These are phyloP conservation scores for Chaetogeoica ovagalla DNA, from an alignment of 2,888 invertebrate genomes.

Conservation along the genomic window DNA sequence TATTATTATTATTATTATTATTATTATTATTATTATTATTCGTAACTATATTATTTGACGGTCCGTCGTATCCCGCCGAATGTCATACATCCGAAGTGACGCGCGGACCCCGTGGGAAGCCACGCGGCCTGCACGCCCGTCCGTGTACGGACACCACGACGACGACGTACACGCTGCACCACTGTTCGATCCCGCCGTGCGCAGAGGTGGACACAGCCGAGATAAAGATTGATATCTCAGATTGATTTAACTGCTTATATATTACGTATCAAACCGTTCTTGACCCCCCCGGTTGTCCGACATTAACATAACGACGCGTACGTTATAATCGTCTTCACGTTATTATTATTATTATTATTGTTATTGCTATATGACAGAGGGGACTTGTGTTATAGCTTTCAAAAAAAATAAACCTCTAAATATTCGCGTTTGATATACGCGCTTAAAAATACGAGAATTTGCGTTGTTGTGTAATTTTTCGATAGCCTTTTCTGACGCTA, in stretches of 20 bases:
- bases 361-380: no score
- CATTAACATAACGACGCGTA: neutral
- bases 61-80: neutral
- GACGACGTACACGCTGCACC: no score
- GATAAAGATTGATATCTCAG: constrained; percentile 20
- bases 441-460: no score
- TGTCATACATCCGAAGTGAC: constrained; percentile 1
- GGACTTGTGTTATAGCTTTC: no score
- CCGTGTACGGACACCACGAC: no score
- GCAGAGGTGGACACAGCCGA: constrained; percentile 28
- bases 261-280: neutral
- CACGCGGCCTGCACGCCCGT: no score
- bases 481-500: no score
- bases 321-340: neutral
- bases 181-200: neutral
- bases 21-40: constrained; percentile 1
- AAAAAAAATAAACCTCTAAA: no score
- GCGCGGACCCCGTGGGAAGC: constrained; percentile 42
- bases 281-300: neutral
- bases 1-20: neutral
- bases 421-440: no score
- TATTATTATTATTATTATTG: no score
- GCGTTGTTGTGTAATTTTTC: no score
- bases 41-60: neutral
- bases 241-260: constrained; percentile 5